Evolutionary conservation across 2,888 invertebrate genomes (phyloP), one percentile per base, ranked within the genome.

Genomic region (Macaria notata): DNA sequence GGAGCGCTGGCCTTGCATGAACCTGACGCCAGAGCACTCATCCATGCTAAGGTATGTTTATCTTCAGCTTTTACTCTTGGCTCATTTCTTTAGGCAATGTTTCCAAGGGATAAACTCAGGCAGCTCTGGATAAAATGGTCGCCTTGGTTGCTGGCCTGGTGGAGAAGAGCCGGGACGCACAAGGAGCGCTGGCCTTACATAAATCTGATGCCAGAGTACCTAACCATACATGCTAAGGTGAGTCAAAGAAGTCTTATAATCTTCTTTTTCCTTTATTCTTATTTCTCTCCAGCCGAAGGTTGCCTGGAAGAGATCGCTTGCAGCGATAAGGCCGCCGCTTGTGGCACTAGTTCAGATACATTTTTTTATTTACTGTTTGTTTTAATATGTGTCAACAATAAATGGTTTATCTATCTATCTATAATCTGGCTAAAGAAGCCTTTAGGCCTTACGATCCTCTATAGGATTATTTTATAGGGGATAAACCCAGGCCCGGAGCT

Each of bases 61-160:
- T 19, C 45, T 43, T 19, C 1, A 46, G 9, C 49, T 0, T 42
- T 19, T 5, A 19, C 6, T 4, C 4, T 4, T 33, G 6, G 33
- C 33, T 33, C 6, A 33, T 4, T 4, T 4, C 6, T 33, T 6
- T 33, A 33, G 33, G 4, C 33, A 33, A 33, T 4, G 4, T 33
- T 33, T 33, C 6, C 78, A 3, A 86, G 88, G 0, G 94, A 94
- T 72, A 97, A 98, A 81, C 94, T 97, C 67, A 94, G 97, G 62
- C 98, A 0, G 98, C 98, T 0, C 87, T 98, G 9, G 98, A 98
- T 84, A 98, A 98, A 89, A 98, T 98, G 98, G 97, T 98, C 66
- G 96, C 97, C 8, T 87, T 98, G 8, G 96, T 98, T 36, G 97
- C 97, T 0, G 94, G 95, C 3, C 92, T 98, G 9, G 97, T 98